phyloP scores from a whole-genome alignment of 2,113 vertebrate species.

The Eudorcas thomsonii region DNA sequence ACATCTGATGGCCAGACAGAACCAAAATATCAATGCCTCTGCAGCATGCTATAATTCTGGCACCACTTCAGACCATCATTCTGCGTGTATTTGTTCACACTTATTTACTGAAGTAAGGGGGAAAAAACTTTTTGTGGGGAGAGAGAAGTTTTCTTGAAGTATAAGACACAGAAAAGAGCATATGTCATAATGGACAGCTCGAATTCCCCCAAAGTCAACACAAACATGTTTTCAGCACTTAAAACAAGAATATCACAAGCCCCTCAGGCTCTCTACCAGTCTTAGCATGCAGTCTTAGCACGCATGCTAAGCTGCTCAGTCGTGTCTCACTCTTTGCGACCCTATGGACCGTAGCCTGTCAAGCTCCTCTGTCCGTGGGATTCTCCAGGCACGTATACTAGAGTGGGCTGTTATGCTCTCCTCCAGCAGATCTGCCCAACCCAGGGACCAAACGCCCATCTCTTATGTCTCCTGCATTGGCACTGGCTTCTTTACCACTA shows the following conservation, averaged over 20 bases:
- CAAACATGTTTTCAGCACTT: not conserved
- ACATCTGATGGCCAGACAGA: not conserved
- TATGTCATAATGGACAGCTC: not conserved
- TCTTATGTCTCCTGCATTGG: not conserved
- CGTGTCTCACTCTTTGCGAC: not conserved
- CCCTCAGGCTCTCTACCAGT: not conserved
- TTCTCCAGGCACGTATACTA: not conserved
- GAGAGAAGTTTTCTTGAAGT: not conserved
- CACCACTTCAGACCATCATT: not conserved
- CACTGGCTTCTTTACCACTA: not conserved
- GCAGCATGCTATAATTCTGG: not conserved
- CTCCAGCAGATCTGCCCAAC: not conserved
- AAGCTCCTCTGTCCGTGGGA: not conserved
- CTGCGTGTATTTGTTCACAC: not conserved
- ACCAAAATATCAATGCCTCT: not conserved
- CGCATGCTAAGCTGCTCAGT: not conserved
- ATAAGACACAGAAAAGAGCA: not conserved
- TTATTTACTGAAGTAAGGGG: not conserved
- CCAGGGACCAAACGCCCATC: not conserved
- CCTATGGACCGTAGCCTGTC: fast-evolving
- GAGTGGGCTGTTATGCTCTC: not conserved
- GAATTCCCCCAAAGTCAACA: not conserved
- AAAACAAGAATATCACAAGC: not conserved
- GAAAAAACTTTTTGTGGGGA: not conserved
- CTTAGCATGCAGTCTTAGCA: not conserved